A percentile compares a stretch with the other conserved stretches of the same genome.
Conservation (phyloP, 2,888 invertebrate genomes). For the Ophioninae sp. region DNA sequence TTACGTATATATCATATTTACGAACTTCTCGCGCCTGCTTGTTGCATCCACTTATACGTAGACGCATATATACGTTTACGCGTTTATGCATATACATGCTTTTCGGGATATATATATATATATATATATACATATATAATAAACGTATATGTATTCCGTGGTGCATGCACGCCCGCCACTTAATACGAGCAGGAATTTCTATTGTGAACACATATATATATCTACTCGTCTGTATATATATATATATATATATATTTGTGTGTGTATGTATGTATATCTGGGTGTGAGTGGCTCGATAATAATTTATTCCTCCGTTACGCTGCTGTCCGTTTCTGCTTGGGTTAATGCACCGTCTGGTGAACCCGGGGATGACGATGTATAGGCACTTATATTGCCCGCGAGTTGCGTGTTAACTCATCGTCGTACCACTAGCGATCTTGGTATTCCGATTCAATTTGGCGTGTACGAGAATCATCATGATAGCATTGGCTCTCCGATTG, state of each 20-base stretch:
- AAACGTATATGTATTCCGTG: conserved; percentile 20
- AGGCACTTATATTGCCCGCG: conserved; percentile 9
- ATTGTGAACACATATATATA: conserved; percentile 42
- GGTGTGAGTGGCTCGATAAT: conserved; percentile 53
- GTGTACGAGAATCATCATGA: conserved; percentile 6
- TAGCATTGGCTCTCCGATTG: conserved; percentile 8
- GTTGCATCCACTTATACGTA: not conserved
- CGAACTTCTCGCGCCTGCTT: conserved; percentile 29
- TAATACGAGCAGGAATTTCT: conserved; percentile 61
- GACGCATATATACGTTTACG: not conserved
- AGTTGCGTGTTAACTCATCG: conserved; percentile 40
- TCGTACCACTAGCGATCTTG: conserved; percentile 12
- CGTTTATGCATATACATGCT: conserved; percentile 4
- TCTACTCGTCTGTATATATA: not conserved
- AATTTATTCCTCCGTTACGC: conserved; percentile 57
- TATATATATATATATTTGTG: conserved; percentile 11
- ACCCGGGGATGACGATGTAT: conserved; percentile 34
- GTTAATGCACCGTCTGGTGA: conserved; percentile 59
- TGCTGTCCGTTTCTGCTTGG: conserved; percentile 41
- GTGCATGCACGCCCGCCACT: conserved; percentile 43
- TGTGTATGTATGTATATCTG: not conserved
- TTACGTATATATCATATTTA: conserved; percentile 41
- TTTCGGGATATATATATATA: not conserved
- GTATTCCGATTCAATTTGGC: conserved; percentile 52
- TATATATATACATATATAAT: not conserved